Base-by-base conservation (phyloP, 1,140 invertebrate genomes). In the Dolichoris vasculosae region DNA sequence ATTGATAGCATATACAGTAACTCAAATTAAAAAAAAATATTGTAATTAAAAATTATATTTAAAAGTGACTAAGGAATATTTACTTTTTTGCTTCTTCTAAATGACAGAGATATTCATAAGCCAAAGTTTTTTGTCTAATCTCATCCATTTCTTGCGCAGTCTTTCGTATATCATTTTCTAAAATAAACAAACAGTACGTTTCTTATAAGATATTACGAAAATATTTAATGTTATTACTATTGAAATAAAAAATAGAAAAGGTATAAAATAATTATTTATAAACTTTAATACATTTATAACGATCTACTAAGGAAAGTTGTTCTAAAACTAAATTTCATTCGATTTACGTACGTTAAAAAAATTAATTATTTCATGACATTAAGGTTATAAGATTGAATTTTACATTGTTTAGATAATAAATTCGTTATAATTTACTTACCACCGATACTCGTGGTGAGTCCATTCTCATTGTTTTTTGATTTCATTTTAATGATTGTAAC, bases 81-180 rank as follows among this genome's bases (percentile, higher is more conserved):
- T 92, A 95, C 95, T 95, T 95, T 94, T 96, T 96, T 1, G 96
- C 96, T 94, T 97, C 97, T 92, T 97, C 96, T 75, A 97, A 92
- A 89, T 96, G 96, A 93, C 97, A 97, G 30, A 97, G 93, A 90
- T 97, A 97, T 89, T 97, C 96, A 91, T 97, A 97, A 20, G 97
- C 96, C 67, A 96, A 93, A 76, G 96, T 96, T 90, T 96, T 95
- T 88, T 96, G 95, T 86, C 97, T 93, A 87, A 95, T 95, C 87
- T 95, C 94, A 89, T 97, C 97, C 95, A 97, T 97, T 92, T 96
- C 95, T 87, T 96, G 95, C 0, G 95, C 96, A 35, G 95, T 94
- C 90, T 93, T 95, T 55, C 93, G 93, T 55, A 88, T 87, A 78
- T 94, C 84, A 51, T 69, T 86, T 86, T 81, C 82, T 84, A 51